Base-by-base conservation (phyloP, 2,888 invertebrate genomes). In the Ennomos quercinarius region DNA sequence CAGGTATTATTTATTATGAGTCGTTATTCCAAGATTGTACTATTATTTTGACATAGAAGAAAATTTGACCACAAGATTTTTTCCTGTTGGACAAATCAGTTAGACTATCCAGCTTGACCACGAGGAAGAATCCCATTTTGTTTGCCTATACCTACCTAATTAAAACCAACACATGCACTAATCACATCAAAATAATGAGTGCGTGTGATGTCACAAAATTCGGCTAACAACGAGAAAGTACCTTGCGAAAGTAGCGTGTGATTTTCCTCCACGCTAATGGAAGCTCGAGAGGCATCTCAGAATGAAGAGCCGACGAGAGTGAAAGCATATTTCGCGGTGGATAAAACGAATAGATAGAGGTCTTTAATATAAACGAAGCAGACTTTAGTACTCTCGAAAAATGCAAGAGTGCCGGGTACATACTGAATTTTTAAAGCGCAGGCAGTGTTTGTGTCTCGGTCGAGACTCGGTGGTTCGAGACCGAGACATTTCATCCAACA, bases 291-390 rank as follows among this genome's bases (percentile, higher is more conserved):
- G 68, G 67, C 68, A 66, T 72, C 72, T 72, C 73, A 68, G 68
- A 74, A 84, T 84, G 86, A 86, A 87, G 84, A 86, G 82, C 76
- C 80, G 73, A 76, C 68, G 80, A 88, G 81, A 88, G 87, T 87
- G 84, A 88, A 87, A 90, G 84, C 89, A 87, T 89, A 88, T 87
- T 88, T 89, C 84, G 83, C 78, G 81, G 70, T 74, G 85, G 90
- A 91, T 91, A 89, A 90, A 91, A 91, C 90, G 91, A 91, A 91
- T 90, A 91, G 91, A 91, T 90, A 91, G 91, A 91, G 91, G 88
- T 91, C 89, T 90, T 91, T 91, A 91, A 91, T 91, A 91, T 90
- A 91, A 90, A 91, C 91, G 90, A 90, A 90, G 91, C 88, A 87
- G 90, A 86, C 89, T 91, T 89, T 89, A 89, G 89, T 89, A 89